Conservation (phyloP, 2,888 invertebrate species). For the Troides aeacus region DNA sequence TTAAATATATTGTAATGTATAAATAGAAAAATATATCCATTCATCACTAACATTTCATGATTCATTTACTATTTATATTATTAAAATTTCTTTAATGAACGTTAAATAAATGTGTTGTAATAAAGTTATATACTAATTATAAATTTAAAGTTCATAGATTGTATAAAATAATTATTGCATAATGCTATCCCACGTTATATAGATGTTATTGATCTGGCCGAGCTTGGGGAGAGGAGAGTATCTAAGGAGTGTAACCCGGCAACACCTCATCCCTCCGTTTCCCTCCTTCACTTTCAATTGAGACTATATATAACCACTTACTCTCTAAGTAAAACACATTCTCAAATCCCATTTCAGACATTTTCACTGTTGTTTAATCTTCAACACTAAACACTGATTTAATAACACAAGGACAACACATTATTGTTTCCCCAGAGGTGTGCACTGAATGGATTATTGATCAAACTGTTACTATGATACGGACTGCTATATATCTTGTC, state of each 20-base stretch:
- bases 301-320: conserved; percentile 63
- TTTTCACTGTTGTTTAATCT: conserved; percentile 46
- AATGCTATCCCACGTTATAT: conserved; percentile 65
- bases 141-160: neutral
- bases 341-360: conserved; percentile 77
- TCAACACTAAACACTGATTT: conserved; percentile 18
- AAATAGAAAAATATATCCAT: too few relatives aligned
- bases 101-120: neutral
- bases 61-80: too few relatives aligned
- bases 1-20: too few relatives aligned
- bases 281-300: conserved; percentile 50
- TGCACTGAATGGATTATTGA: conserved; percentile 65
- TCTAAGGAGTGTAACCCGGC: conserved; percentile 70
- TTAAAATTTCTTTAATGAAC: neutral
- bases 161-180: conserved; percentile 55
- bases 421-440: conserved; percentile 56
- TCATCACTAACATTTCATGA: too few relatives aligned
- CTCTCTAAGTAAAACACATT: conserved; percentile 78
- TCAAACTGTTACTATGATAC: conserved; percentile 69
- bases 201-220: conserved; percentile 75
- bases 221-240: conserved; percentile 57
- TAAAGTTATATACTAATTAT: neutral
- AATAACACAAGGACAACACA: conserved; percentile 51
- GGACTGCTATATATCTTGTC: conserved; percentile 46
- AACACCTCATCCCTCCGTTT: conserved; percentile 71